phyloP scores from a whole-genome alignment of 1,140 invertebrate species.

The Bombus sibiricus region DNA sequence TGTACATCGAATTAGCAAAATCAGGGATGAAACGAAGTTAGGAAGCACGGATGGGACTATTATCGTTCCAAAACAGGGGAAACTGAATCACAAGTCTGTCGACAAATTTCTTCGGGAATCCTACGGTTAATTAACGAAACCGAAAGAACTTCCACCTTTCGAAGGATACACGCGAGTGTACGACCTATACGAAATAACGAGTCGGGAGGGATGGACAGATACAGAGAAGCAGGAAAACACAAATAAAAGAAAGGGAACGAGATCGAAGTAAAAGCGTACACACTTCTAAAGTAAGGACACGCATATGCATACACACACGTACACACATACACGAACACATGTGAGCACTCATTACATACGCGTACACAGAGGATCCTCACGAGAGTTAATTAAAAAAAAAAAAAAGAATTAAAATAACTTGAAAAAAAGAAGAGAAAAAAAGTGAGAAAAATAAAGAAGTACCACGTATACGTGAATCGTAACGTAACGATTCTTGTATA shows the following conservation, averaged over 20 bases:
- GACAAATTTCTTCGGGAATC: constrained; percentile 45
- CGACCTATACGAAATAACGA: neutral
- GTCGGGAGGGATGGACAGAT: neutral
- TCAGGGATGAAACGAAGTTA: neutral
- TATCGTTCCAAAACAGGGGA: neutral
- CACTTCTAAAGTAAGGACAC: constrained; percentile 1
- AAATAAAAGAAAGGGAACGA: neutral
- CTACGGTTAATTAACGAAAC: constrained; percentile 55
- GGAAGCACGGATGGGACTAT: neutral
- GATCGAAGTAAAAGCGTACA: constrained; percentile 17
- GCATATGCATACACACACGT: neutral
- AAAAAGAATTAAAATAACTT: neutral
- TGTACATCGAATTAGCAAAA: constrained; percentile 16
- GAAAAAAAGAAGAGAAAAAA: neutral
- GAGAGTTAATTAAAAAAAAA: neutral
- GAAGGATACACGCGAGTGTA: neutral
- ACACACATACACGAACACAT: constrained; percentile 19
- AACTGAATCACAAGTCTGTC: constrained; percentile 4
- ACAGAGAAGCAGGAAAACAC: neutral
- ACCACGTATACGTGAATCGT: constrained; percentile 45
- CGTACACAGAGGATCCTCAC: constrained; percentile 14
- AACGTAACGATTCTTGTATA: constrained; percentile 33
- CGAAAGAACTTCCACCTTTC: constrained; percentile 20
- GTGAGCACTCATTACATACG: constrained; percentile 23
- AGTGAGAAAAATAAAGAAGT: neutral